Evolutionary conservation across 2,797 vertebrate genomes (phyloP).

Genomic region (Acipenser oxyrinchus): DNA sequence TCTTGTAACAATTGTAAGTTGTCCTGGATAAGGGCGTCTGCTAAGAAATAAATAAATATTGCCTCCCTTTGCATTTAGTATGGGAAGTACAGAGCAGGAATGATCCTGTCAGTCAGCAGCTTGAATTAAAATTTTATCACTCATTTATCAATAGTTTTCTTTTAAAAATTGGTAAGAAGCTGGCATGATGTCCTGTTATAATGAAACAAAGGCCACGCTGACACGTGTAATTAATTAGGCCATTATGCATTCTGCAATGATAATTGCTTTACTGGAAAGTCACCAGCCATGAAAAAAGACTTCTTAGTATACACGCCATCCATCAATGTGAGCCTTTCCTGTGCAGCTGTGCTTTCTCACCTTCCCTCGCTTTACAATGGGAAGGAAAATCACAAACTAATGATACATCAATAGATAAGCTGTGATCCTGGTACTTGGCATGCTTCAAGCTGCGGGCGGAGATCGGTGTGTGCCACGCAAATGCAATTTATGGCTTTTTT

Average conservation of each 20-base stretch:
- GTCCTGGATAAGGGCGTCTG: too few relatives aligned
- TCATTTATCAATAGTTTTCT: constrained; percentile 52
- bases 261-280: constrained; percentile 99
- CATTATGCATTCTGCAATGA: constrained; percentile 97
- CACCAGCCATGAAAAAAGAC: constrained; percentile 82
- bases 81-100: too few relatives aligned
- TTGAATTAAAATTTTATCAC: constrained; percentile 23
- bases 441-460: constrained; percentile 33
- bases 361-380: constrained; percentile 56
- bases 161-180: constrained; percentile 65
- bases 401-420: constrained; percentile 10
- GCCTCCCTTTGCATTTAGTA: too few relatives aligned
- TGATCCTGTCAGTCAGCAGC: constrained; percentile 19
- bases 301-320: constrained; percentile 67
- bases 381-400: constrained; percentile 33
- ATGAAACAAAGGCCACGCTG: constrained; percentile 86
- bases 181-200: constrained; percentile 81
- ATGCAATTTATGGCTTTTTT: neutral
- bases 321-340: constrained; percentile 65
- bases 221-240: constrained; percentile 99
- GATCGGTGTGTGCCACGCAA: constrained; percentile 34
- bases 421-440: constrained; percentile 27
- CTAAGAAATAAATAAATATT: too few relatives aligned
- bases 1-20: too few relatives aligned
- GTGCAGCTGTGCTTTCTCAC: constrained; percentile 64